Evolutionary conservation across 1,140 invertebrate species (phyloP), one percentile per base, ranked within the genome.

Genomic region (Bombyx mandarina): DNA sequence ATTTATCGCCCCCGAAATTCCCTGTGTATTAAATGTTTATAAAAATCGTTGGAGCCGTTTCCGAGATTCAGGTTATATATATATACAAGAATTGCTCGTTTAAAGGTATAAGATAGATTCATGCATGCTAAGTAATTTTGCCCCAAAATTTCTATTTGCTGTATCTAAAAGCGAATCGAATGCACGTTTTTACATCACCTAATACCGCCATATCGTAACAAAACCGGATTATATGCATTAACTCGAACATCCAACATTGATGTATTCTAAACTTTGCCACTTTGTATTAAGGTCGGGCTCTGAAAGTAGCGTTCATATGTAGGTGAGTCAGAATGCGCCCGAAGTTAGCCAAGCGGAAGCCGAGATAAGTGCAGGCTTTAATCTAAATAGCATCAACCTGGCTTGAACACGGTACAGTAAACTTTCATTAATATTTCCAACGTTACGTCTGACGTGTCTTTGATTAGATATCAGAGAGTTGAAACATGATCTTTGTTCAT

Each of bases 321-420:
- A 57, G 59, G 45, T 58, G 59, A 61, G 51, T 52, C 48, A 63
- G 66, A 62, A 69, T 71, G 69, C 70, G 65, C 64, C 57, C 57
- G 60, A 67, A 75, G 73, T 75, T 73, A 66, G 62, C 71, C 71
- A 74, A 63, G 75, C 75, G 77, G 75, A 86, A 83, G 65, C 68
- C 62, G 65, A 57, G 82, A 86, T 86, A 86, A 83, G 73, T 78
- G 71, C 69, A 64, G 53, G 63, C 63, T 69, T 77, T 78, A 80
- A 82, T 82, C 77, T 83, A 82, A 82, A 82, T 77, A 76, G 71
- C 69, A 78, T 79, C 71, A 72, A 71, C 63, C 61, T 70, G 66
- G 54, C 47, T 56, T 57, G 52, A 63, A 60, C 58, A 63, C 50
- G 61, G 53, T n/a, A 63, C 54, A 35, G 54, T 57, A 57, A 60